Conservation (phyloP, 2,797 vertebrate species). For the Astyanax mexicanus region DNA sequence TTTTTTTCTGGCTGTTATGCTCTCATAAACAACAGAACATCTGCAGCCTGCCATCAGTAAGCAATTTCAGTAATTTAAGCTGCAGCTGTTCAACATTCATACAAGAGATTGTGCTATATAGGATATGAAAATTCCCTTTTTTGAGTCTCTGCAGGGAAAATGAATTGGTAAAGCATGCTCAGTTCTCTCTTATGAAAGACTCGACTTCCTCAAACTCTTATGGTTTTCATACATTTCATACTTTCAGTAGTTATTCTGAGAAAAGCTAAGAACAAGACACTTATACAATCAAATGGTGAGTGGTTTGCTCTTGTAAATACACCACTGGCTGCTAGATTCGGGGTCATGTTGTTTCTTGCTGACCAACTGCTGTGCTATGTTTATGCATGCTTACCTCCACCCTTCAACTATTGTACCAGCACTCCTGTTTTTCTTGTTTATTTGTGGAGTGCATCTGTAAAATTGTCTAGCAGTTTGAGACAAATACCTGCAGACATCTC, state of each 20-base stretch:
- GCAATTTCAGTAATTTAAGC: conserved; percentile 10
- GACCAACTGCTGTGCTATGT: neutral
- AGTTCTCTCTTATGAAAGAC: neutral
- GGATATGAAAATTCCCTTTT: neutral
- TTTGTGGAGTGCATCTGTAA: neutral
- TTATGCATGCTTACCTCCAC: neutral
- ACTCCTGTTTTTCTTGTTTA: neutral
- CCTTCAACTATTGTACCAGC: neutral
- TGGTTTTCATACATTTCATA: neutral
- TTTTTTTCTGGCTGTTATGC: conserved; percentile 24
- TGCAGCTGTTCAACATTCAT: conserved; percentile 13
- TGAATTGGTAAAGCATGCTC: conserved; percentile 12
- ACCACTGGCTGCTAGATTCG: neutral
- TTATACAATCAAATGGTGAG: conserved; percentile 6
- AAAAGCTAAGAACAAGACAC: neutral
- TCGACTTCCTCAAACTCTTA: neutral
- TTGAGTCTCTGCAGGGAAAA: conserved; percentile 10
- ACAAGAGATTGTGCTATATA: conserved; percentile 16
- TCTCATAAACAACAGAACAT: conserved; percentile 28
- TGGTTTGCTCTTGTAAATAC: neutral
- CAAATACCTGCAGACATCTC: neutral
- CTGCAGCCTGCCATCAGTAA: conserved; percentile 29
- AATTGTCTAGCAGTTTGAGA: conserved; percentile 3
- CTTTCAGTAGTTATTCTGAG: neutral
- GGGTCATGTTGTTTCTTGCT: conserved; percentile 2